Base-by-base conservation (phyloP, 2,113 vertebrate genomes). In the Theropithecus gelada region DNA sequence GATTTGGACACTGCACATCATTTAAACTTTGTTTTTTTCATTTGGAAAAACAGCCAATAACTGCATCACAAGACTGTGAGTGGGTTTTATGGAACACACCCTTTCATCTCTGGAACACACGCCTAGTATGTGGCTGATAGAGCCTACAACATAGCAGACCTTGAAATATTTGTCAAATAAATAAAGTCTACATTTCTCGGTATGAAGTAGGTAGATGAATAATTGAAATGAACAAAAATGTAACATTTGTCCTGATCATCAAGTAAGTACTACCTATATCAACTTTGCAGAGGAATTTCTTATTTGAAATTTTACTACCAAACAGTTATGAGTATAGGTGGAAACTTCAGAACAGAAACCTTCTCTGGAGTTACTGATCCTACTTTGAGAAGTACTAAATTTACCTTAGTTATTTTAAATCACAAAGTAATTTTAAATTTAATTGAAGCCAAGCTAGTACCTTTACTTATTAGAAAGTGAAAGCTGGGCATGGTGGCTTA, bases 361-460 rank as follows among this genome's bases (percentile, higher is more conserved):
- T 38, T 84, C n/a, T 84, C 8, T 93, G 68, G 57, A 75, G 55
- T 86, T 87, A n/a, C 7, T 96, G 64, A 92, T 52, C 35, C 55
- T 76, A 45, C 27, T 93, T 22, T 89, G 52, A 93, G 68, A 94
- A 78, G 12, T 27, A 45, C 25, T 93, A 52, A 59, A 83, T 88
- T 94, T 94, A 86, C 35, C 61, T 89, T 48, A 88, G 90, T 92
- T 84, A 86, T 30, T 89, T 70, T 86, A 94, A 96, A 93, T 76
- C n/a, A 89, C 52, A 87, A 96, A 64, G 59, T 96, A 96, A 90
- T 73, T 96, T 83, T 86, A 94, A 13, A 78, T 89, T 95, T 96
- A 90, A 94, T 0, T 91, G 27, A 96, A 90, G 59, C 50, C 80
- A 88, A 93, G n/a, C 7, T 43, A 98, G 14, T 70, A 59, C 13